Percentiles rank a stretch among this genome's conserved stretches.
These are phyloP conservation scores for Pharmacophagus antenor DNA, from an alignment of 2,888 invertebrate genomes.

Conservation along the genomic window DNA sequence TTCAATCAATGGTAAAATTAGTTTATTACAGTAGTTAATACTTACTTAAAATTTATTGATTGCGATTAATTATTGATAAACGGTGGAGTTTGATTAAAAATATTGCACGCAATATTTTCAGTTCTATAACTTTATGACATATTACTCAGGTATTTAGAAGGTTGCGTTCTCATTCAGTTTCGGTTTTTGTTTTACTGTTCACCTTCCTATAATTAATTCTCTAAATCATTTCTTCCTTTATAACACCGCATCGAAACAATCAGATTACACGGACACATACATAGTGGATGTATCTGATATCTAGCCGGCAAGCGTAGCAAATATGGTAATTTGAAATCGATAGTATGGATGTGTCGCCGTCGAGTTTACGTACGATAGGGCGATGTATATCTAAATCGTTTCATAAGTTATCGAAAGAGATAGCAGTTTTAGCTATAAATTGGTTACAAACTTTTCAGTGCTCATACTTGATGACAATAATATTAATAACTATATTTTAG, in stretches of 20 bases:
- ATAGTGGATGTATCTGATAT: slow-evolving; percentile 13
- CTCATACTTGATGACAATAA: background rate
- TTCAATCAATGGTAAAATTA: too few species aligned
- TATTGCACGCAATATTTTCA: too few species aligned
- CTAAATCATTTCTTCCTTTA: background rate
- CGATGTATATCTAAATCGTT: background rate
- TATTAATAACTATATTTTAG: too few species aligned
- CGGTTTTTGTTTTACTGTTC: background rate
- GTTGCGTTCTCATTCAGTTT: too few species aligned
- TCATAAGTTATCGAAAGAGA: background rate
- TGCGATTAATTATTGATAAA: too few species aligned
- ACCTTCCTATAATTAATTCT: background rate
- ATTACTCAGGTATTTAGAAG: too few species aligned
- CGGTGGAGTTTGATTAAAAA: too few species aligned
- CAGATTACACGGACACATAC: background rate
- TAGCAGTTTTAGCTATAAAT: background rate
- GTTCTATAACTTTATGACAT: too few species aligned
- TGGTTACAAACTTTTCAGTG: background rate
- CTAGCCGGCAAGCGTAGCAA: slow-evolving; percentile 17
- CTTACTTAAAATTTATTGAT: too few species aligned
- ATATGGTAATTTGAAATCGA: slow-evolving; percentile 29
- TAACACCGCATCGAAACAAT: background rate
- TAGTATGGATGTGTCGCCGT: slow-evolving; percentile 16
- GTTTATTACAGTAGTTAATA: too few species aligned
- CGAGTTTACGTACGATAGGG: background rate